Percentiles rank a stretch among this genome's conserved stretches.
These are phyloP conservation scores for Crossoptilon crossoptilon DNA, from an alignment of 2,797 vertebrate genomes.

Conservation along the genomic window DNA sequence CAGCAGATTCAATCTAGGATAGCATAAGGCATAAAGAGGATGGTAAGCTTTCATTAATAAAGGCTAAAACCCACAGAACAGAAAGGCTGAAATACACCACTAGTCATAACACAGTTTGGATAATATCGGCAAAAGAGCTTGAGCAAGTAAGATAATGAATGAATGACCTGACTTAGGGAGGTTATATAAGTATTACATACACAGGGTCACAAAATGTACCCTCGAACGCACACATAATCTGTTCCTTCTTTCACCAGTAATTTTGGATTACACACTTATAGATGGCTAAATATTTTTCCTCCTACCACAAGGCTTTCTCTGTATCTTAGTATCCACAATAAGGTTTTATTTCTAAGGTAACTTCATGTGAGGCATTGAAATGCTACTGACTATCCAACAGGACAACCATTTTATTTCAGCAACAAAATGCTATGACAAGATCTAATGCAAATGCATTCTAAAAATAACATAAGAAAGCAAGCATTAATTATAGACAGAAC, in stretches of 20 bases:
- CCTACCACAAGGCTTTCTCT: not conserved
- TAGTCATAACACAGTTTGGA: not conserved
- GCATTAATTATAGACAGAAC: not conserved
- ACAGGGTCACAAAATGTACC: not conserved
- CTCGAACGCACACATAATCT: not conserved
- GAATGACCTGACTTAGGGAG: not conserved
- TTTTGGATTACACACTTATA: not conserved
- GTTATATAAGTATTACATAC: not conserved
- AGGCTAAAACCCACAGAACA: not conserved
- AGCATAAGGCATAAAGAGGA: not conserved
- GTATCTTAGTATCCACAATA: not conserved
- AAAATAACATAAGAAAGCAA: not conserved
- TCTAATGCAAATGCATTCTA: not conserved
- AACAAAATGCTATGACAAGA: not conserved
- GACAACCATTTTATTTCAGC: not conserved
- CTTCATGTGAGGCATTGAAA: not conserved
- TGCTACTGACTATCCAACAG: not conserved
- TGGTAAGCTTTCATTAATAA: not conserved
- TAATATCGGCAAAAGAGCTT: not conserved
- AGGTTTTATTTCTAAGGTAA: not conserved
- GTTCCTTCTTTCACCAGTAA: not conserved
- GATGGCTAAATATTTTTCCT: not conserved
- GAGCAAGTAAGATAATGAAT: not conserved
- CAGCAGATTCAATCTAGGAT: slow-evolving; percentile 91
- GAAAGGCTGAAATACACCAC: not conserved